A percentile compares a stretch with the other conserved stretches of the same genome.
These are phyloP conservation scores for Passer domesticus DNA, from an alignment of 2,113 vertebrate genomes.

Conservation along the genomic window DNA sequence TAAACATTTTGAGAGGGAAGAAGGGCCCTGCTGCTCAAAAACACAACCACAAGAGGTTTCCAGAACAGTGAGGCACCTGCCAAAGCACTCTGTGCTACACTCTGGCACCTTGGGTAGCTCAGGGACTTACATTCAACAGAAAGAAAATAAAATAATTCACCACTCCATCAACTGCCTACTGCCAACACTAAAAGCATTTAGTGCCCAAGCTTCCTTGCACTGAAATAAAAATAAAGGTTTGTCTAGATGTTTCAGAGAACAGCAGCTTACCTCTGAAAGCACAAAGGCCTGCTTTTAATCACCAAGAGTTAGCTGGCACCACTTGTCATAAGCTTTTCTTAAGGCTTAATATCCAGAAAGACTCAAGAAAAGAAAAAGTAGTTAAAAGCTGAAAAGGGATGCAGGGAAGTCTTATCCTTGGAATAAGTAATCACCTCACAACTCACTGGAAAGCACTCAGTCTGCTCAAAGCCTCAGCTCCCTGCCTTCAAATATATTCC, in stretches of 20 bases:
- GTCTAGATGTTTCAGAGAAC: not conserved
- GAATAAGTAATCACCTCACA: not conserved
- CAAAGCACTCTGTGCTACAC: not conserved
- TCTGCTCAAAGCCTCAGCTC: not conserved
- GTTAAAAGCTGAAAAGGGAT: not conserved
- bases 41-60: not conserved
- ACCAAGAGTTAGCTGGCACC: not conserved
- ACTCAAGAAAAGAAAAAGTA: not conserved
- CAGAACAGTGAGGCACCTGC: not conserved
- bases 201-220: not conserved
- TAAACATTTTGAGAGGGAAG: not conserved
- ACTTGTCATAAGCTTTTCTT: not conserved
- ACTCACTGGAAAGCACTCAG: not conserved
- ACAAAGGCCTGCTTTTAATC: not conserved
- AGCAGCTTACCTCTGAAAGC: not conserved
- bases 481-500: not conserved
- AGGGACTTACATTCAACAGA: not conserved
- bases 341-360: slow-evolving; percentile 3
- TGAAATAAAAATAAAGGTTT: not conserved
- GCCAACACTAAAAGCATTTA: not conserved
- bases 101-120: not conserved
- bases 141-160: not conserved
- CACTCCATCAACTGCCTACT: not conserved
- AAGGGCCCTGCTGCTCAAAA: not conserved
- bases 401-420: not conserved